Percentiles rank a stretch among this genome's conserved stretches.
These are phyloP conservation scores for Drosophila melanocephala DNA, from an alignment of 2,888 invertebrate genomes.

Conservation along the genomic window DNA sequence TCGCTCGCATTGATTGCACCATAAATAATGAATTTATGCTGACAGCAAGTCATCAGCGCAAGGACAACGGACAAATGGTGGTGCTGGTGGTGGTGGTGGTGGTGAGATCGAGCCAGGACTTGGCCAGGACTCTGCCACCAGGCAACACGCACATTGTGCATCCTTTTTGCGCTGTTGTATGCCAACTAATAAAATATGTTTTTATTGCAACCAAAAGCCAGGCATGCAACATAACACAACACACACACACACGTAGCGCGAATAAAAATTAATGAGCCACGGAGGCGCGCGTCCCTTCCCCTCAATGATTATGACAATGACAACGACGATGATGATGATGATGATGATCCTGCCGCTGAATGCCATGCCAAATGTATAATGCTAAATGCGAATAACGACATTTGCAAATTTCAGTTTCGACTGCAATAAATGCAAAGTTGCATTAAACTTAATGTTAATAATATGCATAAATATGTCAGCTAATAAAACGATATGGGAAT, in stretches of 20 bases:
- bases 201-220: slow-evolving; percentile 68
- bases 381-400: slow-evolving; percentile 32
- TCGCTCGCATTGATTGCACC: slow-evolving; percentile 85
- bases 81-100: slow-evolving; percentile 35
- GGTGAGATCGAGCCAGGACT: slow-evolving; percentile 36
- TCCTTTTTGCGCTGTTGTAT: slow-evolving; percentile 61
- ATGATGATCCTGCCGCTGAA: slow-evolving; percentile 34
- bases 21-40: slow-evolving; percentile 85
- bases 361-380: slow-evolving; percentile 20
- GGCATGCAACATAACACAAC: slow-evolving; percentile 40
- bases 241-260: slow-evolving; percentile 58
- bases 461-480: slow-evolving; percentile 81
- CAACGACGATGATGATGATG: slow-evolving; percentile 14
- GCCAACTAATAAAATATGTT: slow-evolving; percentile 83
- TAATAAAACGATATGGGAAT: slow-evolving; percentile 58
- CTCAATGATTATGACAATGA: slow-evolving; percentile 12
- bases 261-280: slow-evolving; percentile 84
- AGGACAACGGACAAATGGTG: slow-evolving; percentile 22
- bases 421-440: slow-evolving; percentile 42
- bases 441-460: slow-evolving; percentile 73
- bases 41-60: slow-evolving; percentile 82
- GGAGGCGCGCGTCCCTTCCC: slow-evolving; percentile 73
- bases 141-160: slow-evolving; percentile 24
- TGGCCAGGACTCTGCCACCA: background rate
- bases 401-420: slow-evolving; percentile 43